These are phyloP conservation scores for Ptychadena robeensis DNA, from an alignment of 2,797 vertebrate species.

Conservation along the genomic window DNA sequence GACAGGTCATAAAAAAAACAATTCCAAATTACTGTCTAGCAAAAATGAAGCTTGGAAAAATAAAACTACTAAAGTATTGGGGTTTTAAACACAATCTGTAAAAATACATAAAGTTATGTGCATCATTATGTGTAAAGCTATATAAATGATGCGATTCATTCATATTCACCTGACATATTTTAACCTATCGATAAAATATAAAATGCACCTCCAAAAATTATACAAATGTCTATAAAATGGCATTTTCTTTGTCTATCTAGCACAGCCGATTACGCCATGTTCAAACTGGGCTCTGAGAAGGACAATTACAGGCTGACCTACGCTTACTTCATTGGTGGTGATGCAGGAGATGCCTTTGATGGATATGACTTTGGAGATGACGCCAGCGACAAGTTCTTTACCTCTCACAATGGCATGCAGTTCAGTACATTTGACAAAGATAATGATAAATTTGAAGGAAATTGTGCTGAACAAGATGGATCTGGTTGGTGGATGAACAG, in stretches of 20 bases:
- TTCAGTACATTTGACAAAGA: constrained; percentile 92
- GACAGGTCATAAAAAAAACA: background rate
- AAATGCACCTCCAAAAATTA: background rate
- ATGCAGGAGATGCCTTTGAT: constrained; percentile 91
- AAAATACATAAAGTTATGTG: background rate
- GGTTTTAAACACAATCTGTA: too few species aligned
- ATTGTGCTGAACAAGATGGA: constrained; percentile 89
- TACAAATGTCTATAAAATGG: background rate
- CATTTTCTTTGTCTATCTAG: constrained; percentile 69
- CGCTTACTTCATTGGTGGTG: constrained; percentile 82
- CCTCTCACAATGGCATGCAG: constrained; percentile 89
- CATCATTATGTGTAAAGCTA: too few species aligned
- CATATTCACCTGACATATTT: background rate
- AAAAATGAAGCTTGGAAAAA: background rate
- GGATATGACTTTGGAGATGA: constrained; percentile 88
- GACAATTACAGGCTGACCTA: constrained; percentile 91
- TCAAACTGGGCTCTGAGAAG: constrained; percentile 80
- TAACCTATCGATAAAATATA: background rate
- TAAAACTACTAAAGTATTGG: too few species aligned
- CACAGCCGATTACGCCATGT: constrained; percentile 87
- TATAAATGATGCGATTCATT: background rate
- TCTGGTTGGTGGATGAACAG: constrained; percentile 99
- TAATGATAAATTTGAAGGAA: constrained; percentile 87
- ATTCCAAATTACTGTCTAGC: too few species aligned
- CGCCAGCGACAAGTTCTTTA: constrained; percentile 86